Evolutionary conservation across 2,888 invertebrate genomes (phyloP).

Genomic region (Xanthia icteritia): DNA sequence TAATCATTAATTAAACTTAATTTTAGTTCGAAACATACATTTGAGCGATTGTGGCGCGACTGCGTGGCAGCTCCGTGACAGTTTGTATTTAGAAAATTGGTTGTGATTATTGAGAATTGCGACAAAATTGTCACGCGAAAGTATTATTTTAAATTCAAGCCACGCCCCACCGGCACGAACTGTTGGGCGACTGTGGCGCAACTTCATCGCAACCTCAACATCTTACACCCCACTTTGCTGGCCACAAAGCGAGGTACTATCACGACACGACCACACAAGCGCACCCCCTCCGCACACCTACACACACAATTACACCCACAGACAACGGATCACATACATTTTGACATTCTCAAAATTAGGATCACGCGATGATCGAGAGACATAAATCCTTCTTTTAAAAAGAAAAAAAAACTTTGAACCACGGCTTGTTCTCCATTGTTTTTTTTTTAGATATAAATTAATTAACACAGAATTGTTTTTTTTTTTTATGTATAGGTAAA

Average conservation of each 20-base stretch:
- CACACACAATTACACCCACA: constrained; percentile 46
- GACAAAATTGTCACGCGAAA: constrained; percentile 8
- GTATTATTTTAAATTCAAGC: background rate
- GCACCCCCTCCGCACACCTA: constrained; percentile 21
- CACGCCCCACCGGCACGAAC: no score
- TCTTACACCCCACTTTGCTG: constrained; percentile 19
- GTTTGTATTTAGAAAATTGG: constrained; percentile 41
- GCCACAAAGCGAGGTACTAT: constrained; percentile 30
- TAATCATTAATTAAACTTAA: constrained; percentile 55
- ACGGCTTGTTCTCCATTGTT: constrained; percentile 43
- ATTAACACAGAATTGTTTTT: constrained; percentile 52
- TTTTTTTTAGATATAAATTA: constrained; percentile 38
- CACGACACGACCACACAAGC: constrained; percentile 34
- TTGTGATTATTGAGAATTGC: constrained; percentile 23
- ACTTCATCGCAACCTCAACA: constrained; percentile 30
- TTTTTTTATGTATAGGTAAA: constrained; percentile 29
- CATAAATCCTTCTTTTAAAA: constrained; percentile 40
- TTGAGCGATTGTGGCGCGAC: constrained; percentile 33
- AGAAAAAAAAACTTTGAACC: constrained; percentile 36
- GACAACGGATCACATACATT: constrained; percentile 63
- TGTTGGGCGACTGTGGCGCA: constrained; percentile 25
- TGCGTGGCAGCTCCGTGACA: constrained; percentile 28
- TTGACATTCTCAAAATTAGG: constrained; percentile 65
- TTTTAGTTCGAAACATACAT: constrained; percentile 57
- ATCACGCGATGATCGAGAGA: constrained; percentile 56